Evolutionary conservation across 2,888 invertebrate species (phyloP).

Genomic region (Trissoscelio sp.): DNA sequence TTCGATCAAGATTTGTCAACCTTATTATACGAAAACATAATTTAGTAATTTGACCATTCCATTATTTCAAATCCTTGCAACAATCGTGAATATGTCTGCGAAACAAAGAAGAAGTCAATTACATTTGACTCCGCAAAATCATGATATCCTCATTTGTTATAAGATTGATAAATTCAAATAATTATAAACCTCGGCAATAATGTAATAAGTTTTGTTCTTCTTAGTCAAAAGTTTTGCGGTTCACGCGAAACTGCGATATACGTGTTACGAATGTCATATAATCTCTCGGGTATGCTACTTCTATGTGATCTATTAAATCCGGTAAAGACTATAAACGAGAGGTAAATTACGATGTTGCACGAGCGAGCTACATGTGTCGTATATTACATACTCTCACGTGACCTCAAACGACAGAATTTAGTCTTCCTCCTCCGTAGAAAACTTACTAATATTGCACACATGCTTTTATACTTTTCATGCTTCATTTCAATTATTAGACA

Average conservation of each 20-base stretch:
- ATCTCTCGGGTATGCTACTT: constrained; percentile 56
- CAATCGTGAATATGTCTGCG: not conserved
- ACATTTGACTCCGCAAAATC: not conserved
- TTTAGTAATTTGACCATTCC: not conserved
- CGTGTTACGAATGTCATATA: constrained; percentile 54
- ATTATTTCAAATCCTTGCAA: no score
- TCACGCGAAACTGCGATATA: constrained; percentile 43
- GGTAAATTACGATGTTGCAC: constrained; percentile 70
- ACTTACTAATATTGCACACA: constrained; percentile 59
- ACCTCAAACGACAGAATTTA: constrained; percentile 66
- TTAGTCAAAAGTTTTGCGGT: constrained; percentile 32
- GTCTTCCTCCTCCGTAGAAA: constrained; percentile 67
- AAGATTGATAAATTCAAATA: constrained; percentile 20
- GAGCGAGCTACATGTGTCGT: constrained; percentile 64
- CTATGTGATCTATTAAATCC: constrained; percentile 68
- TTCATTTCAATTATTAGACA: constrained; percentile 11
- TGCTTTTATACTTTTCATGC: constrained; percentile 16
- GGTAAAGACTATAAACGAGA: constrained; percentile 70
- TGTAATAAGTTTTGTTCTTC: not conserved
- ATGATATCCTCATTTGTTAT: not conserved
- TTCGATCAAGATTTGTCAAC: not conserved
- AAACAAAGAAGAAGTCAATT: not conserved
- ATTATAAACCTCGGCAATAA: constrained; percentile 1
- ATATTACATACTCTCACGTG: constrained; percentile 66
- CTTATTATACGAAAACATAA: no score